Base-by-base conservation (phyloP, 2,797 vertebrate species). In the Hirundo rustica region DNA sequence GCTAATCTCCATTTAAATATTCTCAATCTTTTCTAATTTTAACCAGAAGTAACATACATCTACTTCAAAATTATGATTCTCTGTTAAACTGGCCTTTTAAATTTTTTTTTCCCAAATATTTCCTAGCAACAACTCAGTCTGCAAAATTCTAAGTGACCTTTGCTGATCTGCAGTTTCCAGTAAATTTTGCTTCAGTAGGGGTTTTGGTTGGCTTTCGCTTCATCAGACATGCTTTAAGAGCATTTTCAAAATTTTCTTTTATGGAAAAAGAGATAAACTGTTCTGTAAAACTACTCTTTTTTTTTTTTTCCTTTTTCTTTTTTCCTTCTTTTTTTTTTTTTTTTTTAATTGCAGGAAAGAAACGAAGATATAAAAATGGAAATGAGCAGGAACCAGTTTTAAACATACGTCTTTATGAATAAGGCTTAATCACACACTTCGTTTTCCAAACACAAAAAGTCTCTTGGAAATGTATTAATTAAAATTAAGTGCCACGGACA, bases 371-470 rank as follows among this genome's bases (percentile, higher is more conserved):
- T 81, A 93, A 89, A 95, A 95, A 78, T 80, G 92, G 94, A 96
- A 97, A 94, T 53, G 36, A 96, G 81, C 88, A 95, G 74, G 93
- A 93, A 78, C 71, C 66, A 72, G 95, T 91, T 92, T 94, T 91
- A 92, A 95, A 67, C 89, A 84, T 92, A 78, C 7, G 67, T 93
- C 95, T 96, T 96, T 78, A 88, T 78, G 93, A 95, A 85, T n/a
- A 73, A 93, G 73, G 88, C 93, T 96, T 93, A 94, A 96, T 95
- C 95, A 95, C 95, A 85, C 93, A 95, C 89, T 92, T 95, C 16
- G 7, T 77, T 96, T 94, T 95, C 93, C 97, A 96, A 97, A 96
- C 76, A 97, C 89, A 96, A 92, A 92, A 96, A 95, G 74, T 92
- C 81, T 91, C 89, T 93, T 90, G 73, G 86, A 95, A 94, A 95